A percentile compares a stretch with the other conserved stretches of the same genome.
phyloP scores from a whole-genome alignment of 2,113 vertebrate species.

The Neodon shergylaensis region DNA sequence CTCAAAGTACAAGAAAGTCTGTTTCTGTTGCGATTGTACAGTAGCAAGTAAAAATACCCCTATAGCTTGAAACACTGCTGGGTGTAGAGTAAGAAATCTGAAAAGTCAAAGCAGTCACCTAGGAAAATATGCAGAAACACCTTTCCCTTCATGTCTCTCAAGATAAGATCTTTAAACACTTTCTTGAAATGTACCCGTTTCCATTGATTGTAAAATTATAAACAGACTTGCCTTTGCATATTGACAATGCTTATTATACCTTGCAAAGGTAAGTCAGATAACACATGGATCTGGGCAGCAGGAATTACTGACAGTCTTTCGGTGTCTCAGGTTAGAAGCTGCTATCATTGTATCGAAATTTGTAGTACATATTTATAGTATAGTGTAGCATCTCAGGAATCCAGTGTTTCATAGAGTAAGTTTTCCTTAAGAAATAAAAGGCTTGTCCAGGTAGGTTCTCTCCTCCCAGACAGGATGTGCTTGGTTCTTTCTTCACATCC shows the following conservation, averaged over 20 bases:
- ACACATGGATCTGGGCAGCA: constrained; percentile 50
- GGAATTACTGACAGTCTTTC: constrained; percentile 21
- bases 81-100: constrained; percentile 49
- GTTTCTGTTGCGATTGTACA: constrained; percentile 81
- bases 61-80: constrained; percentile 32
- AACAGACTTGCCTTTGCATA: constrained; percentile 32
- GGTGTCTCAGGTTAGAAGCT: background rate
- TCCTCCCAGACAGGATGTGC: constrained; percentile 43
- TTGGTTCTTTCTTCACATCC: constrained; percentile 8
- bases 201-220: constrained; percentile 46
- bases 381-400: constrained; percentile 32
- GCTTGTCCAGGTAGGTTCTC: constrained; percentile 5
- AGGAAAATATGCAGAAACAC: constrained; percentile 29
- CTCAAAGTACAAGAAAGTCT: constrained; percentile 82
- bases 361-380: constrained; percentile 17
- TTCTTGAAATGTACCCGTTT: constrained; percentile 37
- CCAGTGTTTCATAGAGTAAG: constrained; percentile 27
- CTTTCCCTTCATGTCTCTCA: constrained; percentile 16
- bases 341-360: constrained; percentile 47
- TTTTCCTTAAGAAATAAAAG: constrained; percentile 42
- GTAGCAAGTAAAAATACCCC: constrained; percentile 76
- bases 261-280: constrained; percentile 34
- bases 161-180: constrained; percentile 1
- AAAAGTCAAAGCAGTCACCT: constrained; percentile 50
- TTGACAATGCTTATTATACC: constrained; percentile 4